Evolutionary conservation across 2,888 invertebrate species (phyloP), one percentile per base, ranked within the genome.

Genomic region (Helleia helle): DNA sequence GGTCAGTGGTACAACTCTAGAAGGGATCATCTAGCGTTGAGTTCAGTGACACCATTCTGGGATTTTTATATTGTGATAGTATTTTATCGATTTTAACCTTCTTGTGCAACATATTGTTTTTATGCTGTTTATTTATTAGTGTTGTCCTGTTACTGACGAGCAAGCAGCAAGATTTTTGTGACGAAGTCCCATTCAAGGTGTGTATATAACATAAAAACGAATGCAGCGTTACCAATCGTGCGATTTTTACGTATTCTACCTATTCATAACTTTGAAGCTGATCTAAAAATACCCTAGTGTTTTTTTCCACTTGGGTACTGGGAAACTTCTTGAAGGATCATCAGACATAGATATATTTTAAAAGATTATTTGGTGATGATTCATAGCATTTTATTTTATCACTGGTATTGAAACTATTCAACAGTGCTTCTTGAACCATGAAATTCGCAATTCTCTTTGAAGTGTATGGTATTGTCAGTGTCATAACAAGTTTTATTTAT

Each of bases 111-210:
- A 57, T 61, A 64, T 66, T 71, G 70, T 72, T 69, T 75, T 65
- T 61, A 77, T 76, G 77, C 72, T 69, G 75, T 76, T 74, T 70
- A 73, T 73, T 71, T 72, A 74, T 62, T 72, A 75, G 70, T 71
- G 69, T 57, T 52, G 58, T 65, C 60, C 60, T 62, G 61, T 65
- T 65, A 65, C 62, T 62, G 65, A 62, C 63, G 59, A 62, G 54
- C 59, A 56, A 70, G 65, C 69, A 58, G 66, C 65, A 67, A 61
- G 49, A 69, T 76, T 80, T 81, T 81, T 63, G 71, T 67, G 73
- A 64, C 63, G 69, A 70, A 69, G 79, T 75, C 62, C 63, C 65
- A 68, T 56, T 65, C 62, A 81, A 83, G 83, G 83, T 81, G 62
- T 51, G 76, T 67, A 30, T 29, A 18, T 31, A 22, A 36, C 24